Percentiles rank a stretch among this genome's conserved stretches.
phyloP scores from a whole-genome alignment of 2,888 invertebrate genomes.

The Dryobota labecula region DNA sequence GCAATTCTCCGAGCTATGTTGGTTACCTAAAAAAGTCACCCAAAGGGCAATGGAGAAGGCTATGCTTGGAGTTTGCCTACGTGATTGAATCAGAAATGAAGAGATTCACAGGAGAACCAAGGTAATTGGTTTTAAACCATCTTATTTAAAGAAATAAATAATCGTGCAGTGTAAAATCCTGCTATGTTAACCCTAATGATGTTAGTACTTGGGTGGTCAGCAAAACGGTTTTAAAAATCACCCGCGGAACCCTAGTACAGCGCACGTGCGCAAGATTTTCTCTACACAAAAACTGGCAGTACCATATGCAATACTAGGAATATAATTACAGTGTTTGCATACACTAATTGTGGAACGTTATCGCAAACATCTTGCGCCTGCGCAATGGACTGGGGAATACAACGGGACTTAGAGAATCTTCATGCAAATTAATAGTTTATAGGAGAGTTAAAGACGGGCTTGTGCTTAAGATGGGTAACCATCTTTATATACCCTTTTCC shows the following conservation, averaged over 20 bases:
- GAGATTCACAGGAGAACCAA: too few relatives aligned
- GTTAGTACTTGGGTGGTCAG: not conserved
- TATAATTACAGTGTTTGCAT: constrained; percentile 76
- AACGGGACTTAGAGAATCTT: constrained; percentile 40
- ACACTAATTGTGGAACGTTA: constrained; percentile 67
- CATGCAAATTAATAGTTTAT: constrained; percentile 13
- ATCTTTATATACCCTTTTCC: too few relatives aligned
- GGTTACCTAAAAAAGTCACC: too few relatives aligned
- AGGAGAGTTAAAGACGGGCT: not conserved
- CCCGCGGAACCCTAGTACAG: constrained; percentile 55
- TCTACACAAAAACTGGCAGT: constrained; percentile 72
- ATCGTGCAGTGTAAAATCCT: too few relatives aligned
- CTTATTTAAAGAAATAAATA: too few relatives aligned
- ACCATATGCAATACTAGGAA: constrained; percentile 73
- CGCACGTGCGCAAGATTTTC: constrained; percentile 75
- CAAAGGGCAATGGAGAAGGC: too few relatives aligned
- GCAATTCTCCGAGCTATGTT: too few relatives aligned
- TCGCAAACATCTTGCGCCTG: constrained; percentile 52
- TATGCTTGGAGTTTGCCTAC: too few relatives aligned
- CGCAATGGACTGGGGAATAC: constrained; percentile 57
- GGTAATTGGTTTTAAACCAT: too few relatives aligned
- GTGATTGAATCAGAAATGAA: too few relatives aligned
- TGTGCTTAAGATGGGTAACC: too few relatives aligned
- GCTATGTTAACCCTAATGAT: too few relatives aligned
- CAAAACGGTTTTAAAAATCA: not conserved